These are phyloP conservation scores for Chauna torquata DNA, from an alignment of 2,113 vertebrate species.

Conservation along the genomic window DNA sequence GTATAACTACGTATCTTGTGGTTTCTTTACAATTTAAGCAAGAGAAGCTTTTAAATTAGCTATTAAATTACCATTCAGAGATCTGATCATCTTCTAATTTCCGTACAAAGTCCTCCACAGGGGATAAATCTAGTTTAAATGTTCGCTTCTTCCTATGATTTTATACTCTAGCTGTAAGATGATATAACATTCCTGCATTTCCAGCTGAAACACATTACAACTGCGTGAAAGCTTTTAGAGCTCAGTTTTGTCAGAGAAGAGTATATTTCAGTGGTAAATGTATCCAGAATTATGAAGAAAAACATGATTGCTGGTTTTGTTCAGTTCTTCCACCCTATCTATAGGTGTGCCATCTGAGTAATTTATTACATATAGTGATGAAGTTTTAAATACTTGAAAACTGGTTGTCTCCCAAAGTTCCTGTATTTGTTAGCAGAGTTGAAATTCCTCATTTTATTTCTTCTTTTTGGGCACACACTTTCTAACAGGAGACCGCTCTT, in stretches of 20 bases:
- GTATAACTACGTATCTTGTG: slow-evolving; percentile 15
- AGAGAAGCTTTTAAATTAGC: slow-evolving; percentile 55
- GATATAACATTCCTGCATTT: not conserved
- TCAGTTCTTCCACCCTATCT: not conserved
- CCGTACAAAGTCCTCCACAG: slow-evolving; percentile 7
- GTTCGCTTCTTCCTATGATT: slow-evolving; percentile 12
- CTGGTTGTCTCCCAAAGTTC: not conserved
- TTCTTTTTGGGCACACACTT: not conserved
- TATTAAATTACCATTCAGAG: slow-evolving; percentile 67
- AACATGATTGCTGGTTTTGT: not conserved
- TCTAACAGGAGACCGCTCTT: not conserved
- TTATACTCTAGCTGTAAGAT: not conserved
- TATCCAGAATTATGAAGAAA: not conserved
- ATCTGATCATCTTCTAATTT: slow-evolving; percentile 65
- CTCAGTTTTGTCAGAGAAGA: not conserved
- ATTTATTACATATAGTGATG: not conserved
- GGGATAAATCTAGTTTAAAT: slow-evolving; percentile 62
- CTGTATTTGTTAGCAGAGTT: not conserved
- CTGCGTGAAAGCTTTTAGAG: not conserved
- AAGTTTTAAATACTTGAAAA: not conserved
- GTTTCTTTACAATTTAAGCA: slow-evolving; percentile 48
- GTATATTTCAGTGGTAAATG: not conserved
- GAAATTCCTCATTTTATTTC: not conserved
- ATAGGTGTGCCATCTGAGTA: not conserved
- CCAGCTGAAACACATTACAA: not conserved